These are phyloP conservation scores for Lepilemur ruficaudatus DNA, from an alignment of 2,797 vertebrate species.

Conservation along the genomic window DNA sequence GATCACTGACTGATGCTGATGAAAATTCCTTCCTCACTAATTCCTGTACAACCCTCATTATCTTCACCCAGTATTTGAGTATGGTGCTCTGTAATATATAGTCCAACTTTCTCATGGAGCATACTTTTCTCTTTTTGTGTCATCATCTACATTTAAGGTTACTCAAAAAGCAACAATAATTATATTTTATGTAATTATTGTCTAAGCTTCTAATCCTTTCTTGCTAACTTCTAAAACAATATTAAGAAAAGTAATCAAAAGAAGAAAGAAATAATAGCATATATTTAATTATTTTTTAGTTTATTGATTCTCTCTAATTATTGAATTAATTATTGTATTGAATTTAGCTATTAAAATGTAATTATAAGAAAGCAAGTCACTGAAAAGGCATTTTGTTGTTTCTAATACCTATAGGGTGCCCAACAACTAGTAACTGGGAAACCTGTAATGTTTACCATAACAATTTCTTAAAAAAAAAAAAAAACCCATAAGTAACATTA, in stretches of 20 bases:
- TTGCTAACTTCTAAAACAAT: background rate
- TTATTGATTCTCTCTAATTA: slow-evolving; percentile 42
- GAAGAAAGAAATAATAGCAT: background rate
- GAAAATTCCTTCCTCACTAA: background rate
- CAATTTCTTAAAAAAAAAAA: background rate
- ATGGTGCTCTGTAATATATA: background rate
- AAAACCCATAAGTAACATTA: background rate
- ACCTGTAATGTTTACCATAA: background rate
- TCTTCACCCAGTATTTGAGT: background rate
- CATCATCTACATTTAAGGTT: background rate
- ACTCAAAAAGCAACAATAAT: background rate
- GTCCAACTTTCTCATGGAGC: background rate
- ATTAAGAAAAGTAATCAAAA: slow-evolving; percentile 38
- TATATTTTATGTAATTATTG: background rate
- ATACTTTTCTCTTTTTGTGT: background rate
- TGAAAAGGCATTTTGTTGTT: background rate
- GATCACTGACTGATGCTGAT: background rate
- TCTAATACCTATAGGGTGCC: background rate
- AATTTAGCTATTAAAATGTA: slow-evolving; percentile 28
- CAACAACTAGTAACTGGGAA: background rate
- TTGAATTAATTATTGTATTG: slow-evolving; percentile 37
- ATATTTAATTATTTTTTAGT: slow-evolving; percentile 47
- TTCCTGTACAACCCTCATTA: background rate
- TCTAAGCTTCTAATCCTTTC: background rate
- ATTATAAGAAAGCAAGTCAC: background rate